These are phyloP conservation scores for Fragum whitleyi DNA, from an alignment of 2,888 invertebrate genomes.

Conservation along the genomic window DNA sequence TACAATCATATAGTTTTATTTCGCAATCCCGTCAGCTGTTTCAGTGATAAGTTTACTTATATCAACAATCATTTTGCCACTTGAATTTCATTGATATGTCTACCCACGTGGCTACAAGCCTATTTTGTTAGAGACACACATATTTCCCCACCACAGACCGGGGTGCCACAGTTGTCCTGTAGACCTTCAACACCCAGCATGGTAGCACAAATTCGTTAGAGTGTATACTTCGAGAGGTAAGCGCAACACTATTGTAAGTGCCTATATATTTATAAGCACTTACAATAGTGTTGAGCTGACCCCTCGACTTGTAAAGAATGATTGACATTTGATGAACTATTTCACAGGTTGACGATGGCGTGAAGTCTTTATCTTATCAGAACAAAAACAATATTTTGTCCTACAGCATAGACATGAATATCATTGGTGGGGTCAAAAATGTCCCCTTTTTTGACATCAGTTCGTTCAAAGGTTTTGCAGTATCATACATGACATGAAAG, in stretches of 20 bases:
- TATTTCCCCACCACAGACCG: background rate
- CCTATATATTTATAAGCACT: too few species aligned
- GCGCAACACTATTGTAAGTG: too few species aligned
- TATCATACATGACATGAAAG: too few species aligned
- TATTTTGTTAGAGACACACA: conserved; percentile 9
- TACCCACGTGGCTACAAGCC: conserved; percentile 1
- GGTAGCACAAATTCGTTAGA: conserved; percentile 21
- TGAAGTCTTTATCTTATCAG: conserved; percentile 10
- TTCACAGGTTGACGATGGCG: conserved; percentile 10
- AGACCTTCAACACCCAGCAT: conserved; percentile 13
- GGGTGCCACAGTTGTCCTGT: conserved; percentile 12
- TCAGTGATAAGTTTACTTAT: conserved; percentile 13
- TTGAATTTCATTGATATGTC: background rate
- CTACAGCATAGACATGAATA: background rate
- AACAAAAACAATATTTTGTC: background rate
- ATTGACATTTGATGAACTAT: conserved; percentile 26
- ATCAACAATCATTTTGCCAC: background rate
- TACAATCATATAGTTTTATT: background rate
- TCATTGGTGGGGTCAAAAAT: background rate
- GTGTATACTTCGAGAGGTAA: conserved; percentile 20
- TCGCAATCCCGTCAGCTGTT: background rate
- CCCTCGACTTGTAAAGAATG: background rate
- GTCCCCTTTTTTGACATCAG: too few species aligned
- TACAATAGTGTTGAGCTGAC: too few species aligned
- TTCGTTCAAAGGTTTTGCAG: too few species aligned